A percentile compares a stretch with the other conserved stretches of the same genome.
These are phyloP conservation scores for Okapia johnstoni DNA, from an alignment of 2,113 vertebrate species.

Conservation along the genomic window DNA sequence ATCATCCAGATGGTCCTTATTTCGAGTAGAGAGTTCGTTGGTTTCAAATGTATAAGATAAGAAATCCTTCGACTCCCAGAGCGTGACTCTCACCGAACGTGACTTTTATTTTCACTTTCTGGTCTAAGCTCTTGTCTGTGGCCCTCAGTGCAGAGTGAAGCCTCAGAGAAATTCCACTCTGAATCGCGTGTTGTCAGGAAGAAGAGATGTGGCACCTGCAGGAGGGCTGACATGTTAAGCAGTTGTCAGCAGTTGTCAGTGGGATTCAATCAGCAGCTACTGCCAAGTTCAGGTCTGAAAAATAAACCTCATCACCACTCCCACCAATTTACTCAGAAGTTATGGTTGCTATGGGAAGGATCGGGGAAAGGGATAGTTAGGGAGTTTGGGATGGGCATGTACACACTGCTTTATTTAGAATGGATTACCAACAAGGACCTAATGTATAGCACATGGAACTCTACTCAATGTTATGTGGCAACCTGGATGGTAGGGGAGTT, in stretches of 20 bases:
- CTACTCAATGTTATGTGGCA: background rate
- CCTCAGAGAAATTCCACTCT: background rate
- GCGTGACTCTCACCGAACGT: background rate
- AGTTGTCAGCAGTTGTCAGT: background rate
- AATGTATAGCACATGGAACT: background rate
- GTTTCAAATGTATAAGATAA: conserved; percentile 23
- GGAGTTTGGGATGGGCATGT: background rate
- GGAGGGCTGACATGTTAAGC: background rate
- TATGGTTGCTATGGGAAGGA: background rate
- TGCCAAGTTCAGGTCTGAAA: background rate
- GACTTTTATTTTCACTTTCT: background rate
- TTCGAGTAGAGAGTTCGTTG: conserved; percentile 58
- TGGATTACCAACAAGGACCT: background rate
- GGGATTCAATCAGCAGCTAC: background rate
- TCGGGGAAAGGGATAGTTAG: background rate
- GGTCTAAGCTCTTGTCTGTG: background rate
- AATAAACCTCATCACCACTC: background rate
- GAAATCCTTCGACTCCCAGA: background rate
- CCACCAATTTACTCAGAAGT: background rate
- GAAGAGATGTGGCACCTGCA: rapidly evolving
- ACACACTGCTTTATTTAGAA: background rate
- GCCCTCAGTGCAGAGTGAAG: background rate
- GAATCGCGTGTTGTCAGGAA: rapidly evolving
- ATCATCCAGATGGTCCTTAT: conserved; percentile 73
- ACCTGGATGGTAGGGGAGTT: background rate